A percentile compares a stretch with the other conserved stretches of the same genome.
Evolutionary conservation across 2,113 vertebrate genomes (phyloP).

Genomic region (Tragelaphus imberbis): DNA sequence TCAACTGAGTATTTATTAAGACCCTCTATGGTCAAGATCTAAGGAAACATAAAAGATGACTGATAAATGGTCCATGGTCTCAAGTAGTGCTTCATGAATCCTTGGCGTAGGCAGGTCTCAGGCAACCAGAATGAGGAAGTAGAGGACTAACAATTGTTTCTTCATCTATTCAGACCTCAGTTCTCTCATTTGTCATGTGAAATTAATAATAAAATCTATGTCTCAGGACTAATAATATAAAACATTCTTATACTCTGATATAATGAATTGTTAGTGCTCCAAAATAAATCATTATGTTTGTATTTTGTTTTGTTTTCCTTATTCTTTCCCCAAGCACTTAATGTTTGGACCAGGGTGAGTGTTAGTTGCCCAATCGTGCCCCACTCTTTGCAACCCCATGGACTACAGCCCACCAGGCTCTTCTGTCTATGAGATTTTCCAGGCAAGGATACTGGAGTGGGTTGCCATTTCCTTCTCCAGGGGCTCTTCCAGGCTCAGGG

Average conservation of each 20-base stretch:
- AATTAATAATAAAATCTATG: neutral
- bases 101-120: neutral
- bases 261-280: neutral
- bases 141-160: neutral
- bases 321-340: neutral
- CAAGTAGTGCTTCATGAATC: neutral
- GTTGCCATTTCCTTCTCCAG: neutral
- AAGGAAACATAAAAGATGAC: neutral
- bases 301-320: neutral
- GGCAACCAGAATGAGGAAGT: neutral
- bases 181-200: neutral
- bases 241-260: neutral
- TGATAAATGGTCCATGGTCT: fast-evolving
- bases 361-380: fast-evolving
- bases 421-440: neutral
- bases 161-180: neutral
- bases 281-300: neutral
- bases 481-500: neutral
- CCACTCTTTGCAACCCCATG: neutral
- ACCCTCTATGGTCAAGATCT: neutral
- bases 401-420: neutral
- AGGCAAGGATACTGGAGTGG: neutral
- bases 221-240: neutral
- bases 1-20: neutral
- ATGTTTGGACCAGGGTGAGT: neutral